phyloP scores from a whole-genome alignment of 2,888 invertebrate species.

The Eumerus sabulonum region DNA sequence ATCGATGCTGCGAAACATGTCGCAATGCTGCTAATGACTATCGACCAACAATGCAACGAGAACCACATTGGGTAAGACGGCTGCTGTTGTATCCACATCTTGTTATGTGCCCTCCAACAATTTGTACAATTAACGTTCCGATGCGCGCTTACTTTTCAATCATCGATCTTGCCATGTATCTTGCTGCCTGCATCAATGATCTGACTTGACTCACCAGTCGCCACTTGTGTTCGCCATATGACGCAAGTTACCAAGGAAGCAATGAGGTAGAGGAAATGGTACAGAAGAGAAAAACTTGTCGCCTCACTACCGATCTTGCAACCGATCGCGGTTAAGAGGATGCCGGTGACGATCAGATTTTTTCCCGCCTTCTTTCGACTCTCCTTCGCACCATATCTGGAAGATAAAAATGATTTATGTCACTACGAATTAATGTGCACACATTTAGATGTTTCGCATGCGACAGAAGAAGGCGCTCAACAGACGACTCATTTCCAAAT shows the following conservation, averaged over 20 bases:
- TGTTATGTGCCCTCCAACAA: constrained; percentile 63
- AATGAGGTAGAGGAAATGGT: constrained; percentile 43
- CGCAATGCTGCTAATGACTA: constrained; percentile 68
- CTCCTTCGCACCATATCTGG: constrained; percentile 46
- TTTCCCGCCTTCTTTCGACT: constrained; percentile 25
- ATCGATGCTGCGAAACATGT: constrained; percentile 59
- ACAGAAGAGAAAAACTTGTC: constrained; percentile 56
- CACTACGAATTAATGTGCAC: constrained; percentile 58
- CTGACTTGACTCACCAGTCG: constrained; percentile 30
- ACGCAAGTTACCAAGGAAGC: neutral
- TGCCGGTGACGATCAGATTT: constrained; percentile 13
- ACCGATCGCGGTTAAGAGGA: constrained; percentile 4
- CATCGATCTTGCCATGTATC: constrained; percentile 62
- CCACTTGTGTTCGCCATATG: constrained; percentile 36
- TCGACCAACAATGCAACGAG: constrained; percentile 1
- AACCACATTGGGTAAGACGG: constrained; percentile 39
- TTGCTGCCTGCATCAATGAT: neutral
- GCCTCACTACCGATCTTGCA: constrained; percentile 36
- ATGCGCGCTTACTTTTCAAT: constrained; percentile 65
- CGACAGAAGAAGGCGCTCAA: neutral
- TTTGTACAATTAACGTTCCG: constrained; percentile 69
- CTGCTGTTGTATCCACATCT: constrained; percentile 13
- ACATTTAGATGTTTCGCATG: constrained; percentile 23
- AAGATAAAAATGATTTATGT: constrained; percentile 60
- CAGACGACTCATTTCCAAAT: constrained; percentile 51